Evolutionary conservation across 2,888 invertebrate genomes (phyloP).

Genomic region (Xestoiulus laeticollis): DNA sequence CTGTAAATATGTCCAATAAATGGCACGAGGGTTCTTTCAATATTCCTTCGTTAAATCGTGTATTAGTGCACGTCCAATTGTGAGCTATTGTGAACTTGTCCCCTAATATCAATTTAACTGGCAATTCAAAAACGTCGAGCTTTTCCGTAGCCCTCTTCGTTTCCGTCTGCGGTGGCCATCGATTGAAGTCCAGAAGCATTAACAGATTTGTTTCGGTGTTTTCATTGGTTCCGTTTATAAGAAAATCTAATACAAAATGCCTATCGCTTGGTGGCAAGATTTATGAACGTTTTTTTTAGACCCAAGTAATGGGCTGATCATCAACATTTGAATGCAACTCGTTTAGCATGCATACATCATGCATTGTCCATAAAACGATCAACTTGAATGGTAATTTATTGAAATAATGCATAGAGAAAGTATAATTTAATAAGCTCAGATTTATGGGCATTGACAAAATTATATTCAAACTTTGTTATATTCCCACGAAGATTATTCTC

Average conservation of each 20-base stretch:
- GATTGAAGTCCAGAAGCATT: constrained; percentile 16
- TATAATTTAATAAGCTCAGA: background rate
- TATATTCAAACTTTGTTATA: background rate
- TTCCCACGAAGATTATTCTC: background rate
- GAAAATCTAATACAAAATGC: background rate
- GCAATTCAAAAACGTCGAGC: background rate
- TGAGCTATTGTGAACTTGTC: background rate
- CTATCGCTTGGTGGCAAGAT: constrained; percentile 5
- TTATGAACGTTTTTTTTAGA: constrained; percentile 5
- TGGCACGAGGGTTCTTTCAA: background rate
- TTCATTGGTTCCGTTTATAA: background rate
- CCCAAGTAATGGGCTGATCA: constrained; percentile 36
- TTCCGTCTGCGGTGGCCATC: constrained; percentile 8
- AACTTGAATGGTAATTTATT: background rate
- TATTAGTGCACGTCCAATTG: background rate
- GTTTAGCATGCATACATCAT: constrained; percentile 29
- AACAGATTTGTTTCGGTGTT: constrained; percentile 34
- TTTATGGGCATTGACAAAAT: background rate
- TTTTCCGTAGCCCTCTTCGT: constrained; percentile 4
- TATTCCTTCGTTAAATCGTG: background rate
- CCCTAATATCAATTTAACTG: constrained; percentile 41
- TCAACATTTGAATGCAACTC: constrained; percentile 18
- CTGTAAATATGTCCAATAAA: background rate
- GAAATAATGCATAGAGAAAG: background rate
- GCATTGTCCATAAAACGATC: background rate